Evolutionary conservation across 1,140 invertebrate genomes (phyloP), one percentile per base, ranked within the genome.

Genomic region (Megalopta genalis): DNA sequence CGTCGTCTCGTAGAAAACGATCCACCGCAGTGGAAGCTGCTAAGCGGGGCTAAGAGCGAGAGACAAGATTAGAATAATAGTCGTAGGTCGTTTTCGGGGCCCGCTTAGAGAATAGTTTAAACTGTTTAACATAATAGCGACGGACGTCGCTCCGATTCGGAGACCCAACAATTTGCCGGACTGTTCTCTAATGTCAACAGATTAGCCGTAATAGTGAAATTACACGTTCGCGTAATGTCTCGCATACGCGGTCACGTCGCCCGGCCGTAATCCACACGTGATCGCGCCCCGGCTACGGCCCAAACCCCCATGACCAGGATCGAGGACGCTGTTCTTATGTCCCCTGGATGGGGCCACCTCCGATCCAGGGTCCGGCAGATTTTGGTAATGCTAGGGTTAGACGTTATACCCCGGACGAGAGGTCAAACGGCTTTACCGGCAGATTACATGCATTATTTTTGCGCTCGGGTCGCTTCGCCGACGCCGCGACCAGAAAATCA

Each of bases 191-290:
- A 93, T 92, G 92, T 92, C 92, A 93, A 93, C 91, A 92, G 91
- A 93, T 93, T 92, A 92, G 89, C 87, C 84, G 90, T 92, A 92
- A 92, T 93, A 90, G 87, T 91, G 89, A 92, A 93, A 93, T 93
- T 92, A 92, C 92, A 92, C 84, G 90, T 91, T 91, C 88, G 86
- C 72, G 87, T 89, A 85, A 86, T 75, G 63, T 86, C 88, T 83
- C 88, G 81, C 86, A 82, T 88, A 79, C 73, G 83, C 77, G 88
- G 87, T 87, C 89, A 88, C 89, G 88, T 90, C 86, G 85, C 42
- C 77, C 86, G 83, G 63, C 79, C 81, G 82, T 85, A 88, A 88
- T 88, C 81, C 85, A 84, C 85, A 84, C 77, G 83, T 88, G 87
- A 89, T 88, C 86, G 85, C 70, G 83, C 81, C 70, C 62, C 75